Base-by-base conservation (phyloP, 2,113 vertebrate species). In the Microcebus jonahi region DNA sequence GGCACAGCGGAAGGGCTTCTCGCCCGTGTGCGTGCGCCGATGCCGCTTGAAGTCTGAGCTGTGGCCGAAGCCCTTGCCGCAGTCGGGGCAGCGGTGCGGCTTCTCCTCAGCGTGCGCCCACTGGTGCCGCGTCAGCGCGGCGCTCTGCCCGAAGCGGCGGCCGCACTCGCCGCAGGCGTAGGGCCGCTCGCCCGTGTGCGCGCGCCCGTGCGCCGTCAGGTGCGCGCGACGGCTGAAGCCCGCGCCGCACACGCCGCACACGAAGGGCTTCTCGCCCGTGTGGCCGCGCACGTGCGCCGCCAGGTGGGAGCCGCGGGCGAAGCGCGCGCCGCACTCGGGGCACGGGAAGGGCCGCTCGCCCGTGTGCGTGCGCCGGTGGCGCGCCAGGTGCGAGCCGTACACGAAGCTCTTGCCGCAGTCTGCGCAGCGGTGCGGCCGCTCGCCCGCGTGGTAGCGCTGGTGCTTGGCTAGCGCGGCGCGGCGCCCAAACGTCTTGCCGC, bases 161-260 rank as follows among this genome's bases (percentile, higher is more conserved):
- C 99, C 99, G 48, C 99, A 99, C 42, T 98, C 97, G 20, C 98
- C 95, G 91, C 99, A 99, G 55, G 97, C 98, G 53, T 99, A 99
- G 15, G 99, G 98, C 42, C 98, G 98, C 18, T 98, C 98, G 0
- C 99, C 99, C 0, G 98, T 99, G 97, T 99, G 99, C 7, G 97
- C 98, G 75, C 98, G 98, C 97, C 99, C 98, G 93, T 99, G 99
- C 27, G 98, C 97, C 68, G 99, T 99, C 85, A 99, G 99, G 92
- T 99, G 98, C 9, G 98, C 98, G 88, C 99, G 97, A 1, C 98
- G 98, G 76, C 98, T 98, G 85, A 99, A 99, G 79, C 99, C 97
- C 8, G 98, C 99, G 57, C 99, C 98, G 92, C 99, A 99, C 87
- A 99, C 98, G 77, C 99, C 98, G 94, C 99, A 99, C 15, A 98